Conservation (phyloP, 1,140 invertebrate species). For the Ctenoplectra terminalis region DNA sequence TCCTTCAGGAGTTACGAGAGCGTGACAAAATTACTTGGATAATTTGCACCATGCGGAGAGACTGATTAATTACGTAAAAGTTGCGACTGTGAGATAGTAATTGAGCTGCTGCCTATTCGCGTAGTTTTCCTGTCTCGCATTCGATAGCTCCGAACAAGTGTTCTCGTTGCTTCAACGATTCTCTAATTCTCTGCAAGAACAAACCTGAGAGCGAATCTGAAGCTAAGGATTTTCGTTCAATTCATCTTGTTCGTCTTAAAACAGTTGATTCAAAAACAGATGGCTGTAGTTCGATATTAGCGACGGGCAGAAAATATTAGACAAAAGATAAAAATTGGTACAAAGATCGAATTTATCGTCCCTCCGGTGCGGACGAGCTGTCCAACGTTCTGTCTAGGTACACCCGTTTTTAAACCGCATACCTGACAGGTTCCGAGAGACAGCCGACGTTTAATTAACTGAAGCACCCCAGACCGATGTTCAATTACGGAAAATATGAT, state of each 20-base stretch:
- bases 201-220: too few relatives aligned
- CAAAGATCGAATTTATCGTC: not conserved
- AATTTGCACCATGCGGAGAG: conserved; percentile 9
- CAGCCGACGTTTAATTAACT: conserved; percentile 48
- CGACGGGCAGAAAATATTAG: too few relatives aligned
- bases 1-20: conserved; percentile 26
- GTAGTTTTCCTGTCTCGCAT: too few relatives aligned
- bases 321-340: not conserved
- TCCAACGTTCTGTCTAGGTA: not conserved
- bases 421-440: not conserved
- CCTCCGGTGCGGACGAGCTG: not conserved
- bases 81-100: not conserved
- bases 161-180: not conserved
- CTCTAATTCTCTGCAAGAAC: too few relatives aligned
- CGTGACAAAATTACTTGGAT: conserved; percentile 38
- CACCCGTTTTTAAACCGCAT: conserved; percentile 12
- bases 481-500: conserved; percentile 35
- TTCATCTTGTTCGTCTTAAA: too few relatives aligned
- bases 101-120: not conserved
- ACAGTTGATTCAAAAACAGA: too few relatives aligned
- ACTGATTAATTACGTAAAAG: conserved; percentile 26
- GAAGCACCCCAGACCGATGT: not conserved
- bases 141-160: not conserved
- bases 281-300: too few relatives aligned
- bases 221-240: too few relatives aligned